Evolutionary conservation across 2,888 invertebrate species (phyloP).

Genomic region (Drosophila mayaguana): DNA sequence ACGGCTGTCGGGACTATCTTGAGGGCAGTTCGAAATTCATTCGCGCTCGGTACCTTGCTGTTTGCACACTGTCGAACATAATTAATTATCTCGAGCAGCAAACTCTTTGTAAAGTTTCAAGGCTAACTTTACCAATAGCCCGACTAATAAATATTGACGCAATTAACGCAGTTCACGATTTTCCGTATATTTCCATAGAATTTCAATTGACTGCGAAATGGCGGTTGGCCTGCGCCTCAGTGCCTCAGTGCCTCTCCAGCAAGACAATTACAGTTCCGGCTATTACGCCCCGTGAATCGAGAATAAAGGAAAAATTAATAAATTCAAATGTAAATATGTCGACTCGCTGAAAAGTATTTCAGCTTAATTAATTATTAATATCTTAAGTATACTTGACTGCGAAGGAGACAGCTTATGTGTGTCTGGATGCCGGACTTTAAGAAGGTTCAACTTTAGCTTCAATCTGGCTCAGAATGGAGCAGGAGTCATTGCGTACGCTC

Average conservation of each 20-base stretch:
- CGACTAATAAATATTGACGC: constrained; percentile 44
- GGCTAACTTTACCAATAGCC: constrained; percentile 29
- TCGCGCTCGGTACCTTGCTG: constrained; percentile 24
- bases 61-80: constrained; percentile 56
- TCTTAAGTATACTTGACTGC: neutral
- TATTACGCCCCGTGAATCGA: neutral
- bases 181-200: constrained; percentile 33
- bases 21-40: constrained; percentile 33
- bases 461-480: neutral
- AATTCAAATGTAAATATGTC: constrained; percentile 3
- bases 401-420: neutral
- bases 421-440: neutral
- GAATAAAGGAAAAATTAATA: neutral
- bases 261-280: constrained; percentile 1
- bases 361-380: constrained; percentile 9
- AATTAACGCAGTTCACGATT: constrained; percentile 47
- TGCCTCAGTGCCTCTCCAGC: neutral
- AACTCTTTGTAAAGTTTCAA: constrained; percentile 32
- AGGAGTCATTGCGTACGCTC: no score
- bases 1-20: constrained; percentile 52
- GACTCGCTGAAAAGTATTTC: neutral
- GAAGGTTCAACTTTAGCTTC: neutral
- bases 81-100: constrained; percentile 60
- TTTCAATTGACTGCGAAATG: constrained; percentile 36
- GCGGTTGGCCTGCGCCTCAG: neutral